phyloP scores from a whole-genome alignment of 2,797 vertebrate genomes.

The Danio jaintianensis region DNA sequence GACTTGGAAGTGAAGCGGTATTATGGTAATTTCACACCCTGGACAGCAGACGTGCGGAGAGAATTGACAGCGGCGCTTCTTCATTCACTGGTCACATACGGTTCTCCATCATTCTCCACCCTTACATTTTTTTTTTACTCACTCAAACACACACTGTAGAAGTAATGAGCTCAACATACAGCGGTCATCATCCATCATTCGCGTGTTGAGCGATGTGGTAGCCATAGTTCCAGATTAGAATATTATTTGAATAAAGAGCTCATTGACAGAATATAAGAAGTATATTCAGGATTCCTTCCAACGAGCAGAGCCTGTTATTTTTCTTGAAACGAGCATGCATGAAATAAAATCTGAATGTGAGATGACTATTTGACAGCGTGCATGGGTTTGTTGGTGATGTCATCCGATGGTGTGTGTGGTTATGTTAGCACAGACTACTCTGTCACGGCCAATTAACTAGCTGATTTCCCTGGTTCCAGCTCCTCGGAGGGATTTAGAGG shows the following conservation, averaged over 20 bases:
- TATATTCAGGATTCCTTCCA: conserved; percentile 8
- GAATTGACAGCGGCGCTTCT: conserved; percentile 44
- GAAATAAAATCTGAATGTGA: conserved; percentile 10
- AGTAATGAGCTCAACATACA: conserved; percentile 49
- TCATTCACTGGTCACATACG: conserved; percentile 18
- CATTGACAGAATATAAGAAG: not conserved
- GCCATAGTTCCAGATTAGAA: conserved; percentile 15
- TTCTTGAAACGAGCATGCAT: conserved; percentile 10
- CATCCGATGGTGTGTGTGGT: conserved; percentile 19
- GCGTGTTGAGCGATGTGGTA: conserved; percentile 35
- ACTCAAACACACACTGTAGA: not conserved
- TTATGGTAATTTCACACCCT: conserved; percentile 61
- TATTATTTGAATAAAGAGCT: conserved; percentile 45
- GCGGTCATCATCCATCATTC: conserved; percentile 51
- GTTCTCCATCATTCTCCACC: conserved; percentile 29
- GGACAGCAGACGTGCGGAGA: conserved; percentile 43
- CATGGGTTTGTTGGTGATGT: conserved; percentile 9
- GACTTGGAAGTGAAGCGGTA: conserved; percentile 57
- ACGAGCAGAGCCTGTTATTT: not conserved
- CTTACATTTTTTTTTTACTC: conserved; percentile 10
- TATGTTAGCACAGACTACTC: conserved; percentile 49
- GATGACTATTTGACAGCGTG: not conserved
- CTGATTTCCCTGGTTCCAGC: conserved; percentile 68
- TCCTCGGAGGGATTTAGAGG: conserved; percentile 60
- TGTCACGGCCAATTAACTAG: conserved; percentile 71